These are phyloP conservation scores for Harpegnathos saltator DNA, from an alignment of 1,140 invertebrate species.

Conservation along the genomic window DNA sequence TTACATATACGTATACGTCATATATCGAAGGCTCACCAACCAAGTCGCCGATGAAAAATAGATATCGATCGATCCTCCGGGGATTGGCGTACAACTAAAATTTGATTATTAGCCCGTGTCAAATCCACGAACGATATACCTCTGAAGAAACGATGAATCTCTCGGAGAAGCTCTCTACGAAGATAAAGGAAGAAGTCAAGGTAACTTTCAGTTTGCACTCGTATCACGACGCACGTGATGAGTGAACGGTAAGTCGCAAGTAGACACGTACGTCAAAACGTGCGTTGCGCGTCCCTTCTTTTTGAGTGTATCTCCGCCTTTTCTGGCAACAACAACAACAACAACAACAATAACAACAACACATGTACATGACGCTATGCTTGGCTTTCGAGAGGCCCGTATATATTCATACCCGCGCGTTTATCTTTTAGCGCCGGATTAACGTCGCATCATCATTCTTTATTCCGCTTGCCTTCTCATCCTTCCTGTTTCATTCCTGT, in stretches of 20 bases:
- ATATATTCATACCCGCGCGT: background rate
- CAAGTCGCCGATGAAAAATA: constrained; percentile 5
- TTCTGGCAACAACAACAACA: background rate
- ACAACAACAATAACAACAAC: background rate
- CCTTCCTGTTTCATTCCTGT: too few relatives aligned
- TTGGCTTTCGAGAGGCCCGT: background rate
- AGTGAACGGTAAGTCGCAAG: background rate
- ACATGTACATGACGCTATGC: background rate
- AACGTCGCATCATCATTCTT: constrained; percentile 28
- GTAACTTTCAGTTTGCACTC: background rate
- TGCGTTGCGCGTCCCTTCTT: constrained; percentile 1
- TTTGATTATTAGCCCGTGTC: constrained; percentile 26
- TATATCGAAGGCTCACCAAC: background rate
- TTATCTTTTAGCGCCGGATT: too few relatives aligned
- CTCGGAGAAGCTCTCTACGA: too few relatives aligned
- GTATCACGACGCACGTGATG: background rate
- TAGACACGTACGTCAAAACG: constrained; percentile 3
- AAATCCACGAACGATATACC: background rate
- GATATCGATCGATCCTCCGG: constrained; percentile 30
- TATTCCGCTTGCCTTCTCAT: too few relatives aligned
- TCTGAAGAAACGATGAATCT: too few relatives aligned
- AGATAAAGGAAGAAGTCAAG: background rate
- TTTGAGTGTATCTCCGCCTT: background rate
- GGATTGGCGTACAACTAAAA: constrained; percentile 5
- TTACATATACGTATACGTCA: too few relatives aligned